A percentile compares a stretch with the other conserved stretches of the same genome.
These are phyloP conservation scores for Camponotus floridanus DNA, from an alignment of 1,140 invertebrate genomes.

Conservation along the genomic window DNA sequence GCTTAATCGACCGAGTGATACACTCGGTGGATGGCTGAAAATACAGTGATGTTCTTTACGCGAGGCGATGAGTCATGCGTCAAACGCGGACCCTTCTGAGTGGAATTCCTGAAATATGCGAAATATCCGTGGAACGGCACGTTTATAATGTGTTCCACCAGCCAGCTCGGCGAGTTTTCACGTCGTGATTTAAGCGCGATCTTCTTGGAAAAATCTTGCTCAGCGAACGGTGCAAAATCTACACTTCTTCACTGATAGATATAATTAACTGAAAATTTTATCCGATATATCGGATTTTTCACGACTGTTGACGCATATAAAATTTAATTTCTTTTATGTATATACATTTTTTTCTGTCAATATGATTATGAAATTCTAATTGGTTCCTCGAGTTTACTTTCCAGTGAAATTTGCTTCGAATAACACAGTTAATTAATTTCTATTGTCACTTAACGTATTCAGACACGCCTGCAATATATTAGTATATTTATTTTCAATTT, in stretches of 20 bases:
- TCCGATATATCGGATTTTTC: background rate
- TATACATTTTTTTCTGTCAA: background rate
- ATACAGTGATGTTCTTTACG: slow-evolving; percentile 67
- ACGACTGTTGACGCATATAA: background rate
- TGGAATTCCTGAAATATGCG: slow-evolving; percentile 78
- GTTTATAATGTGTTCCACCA: slow-evolving; percentile 72
- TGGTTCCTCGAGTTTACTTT: background rate
- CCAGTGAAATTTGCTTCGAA: background rate
- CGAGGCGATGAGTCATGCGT: slow-evolving; percentile 64
- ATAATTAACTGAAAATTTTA: slow-evolving; percentile 37
- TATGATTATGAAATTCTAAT: too few species aligned
- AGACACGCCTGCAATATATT: background rate
- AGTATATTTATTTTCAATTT: too few species aligned
- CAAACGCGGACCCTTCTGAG: slow-evolving; percentile 69
- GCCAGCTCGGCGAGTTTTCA: slow-evolving; percentile 51
- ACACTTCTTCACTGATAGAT: background rate
- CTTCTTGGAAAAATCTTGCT: slow-evolving; percentile 48
- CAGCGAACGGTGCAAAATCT: slow-evolving; percentile 25
- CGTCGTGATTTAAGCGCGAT: slow-evolving; percentile 64
- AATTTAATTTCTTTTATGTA: too few species aligned
- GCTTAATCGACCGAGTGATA: slow-evolving; percentile 40
- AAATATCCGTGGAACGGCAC: slow-evolving; percentile 74
- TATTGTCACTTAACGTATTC: background rate
- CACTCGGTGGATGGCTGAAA: slow-evolving; percentile 43
- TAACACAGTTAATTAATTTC: background rate